Conservation (phyloP, 30 jellyfish, hydroid and myxozoan species). For the Pelagia noctiluca region DNA sequence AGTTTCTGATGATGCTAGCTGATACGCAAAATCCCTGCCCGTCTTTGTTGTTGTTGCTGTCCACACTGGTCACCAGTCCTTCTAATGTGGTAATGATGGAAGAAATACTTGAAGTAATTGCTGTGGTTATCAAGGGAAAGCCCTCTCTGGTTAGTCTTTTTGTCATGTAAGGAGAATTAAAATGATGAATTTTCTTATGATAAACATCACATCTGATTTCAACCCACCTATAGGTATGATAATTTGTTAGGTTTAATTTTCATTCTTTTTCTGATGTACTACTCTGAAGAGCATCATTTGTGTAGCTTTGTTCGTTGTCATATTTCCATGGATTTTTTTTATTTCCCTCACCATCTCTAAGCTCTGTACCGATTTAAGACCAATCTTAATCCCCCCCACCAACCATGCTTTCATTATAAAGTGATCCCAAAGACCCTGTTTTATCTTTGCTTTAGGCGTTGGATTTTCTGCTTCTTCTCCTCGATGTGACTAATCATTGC, state of each 20-base stretch:
- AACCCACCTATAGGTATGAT: no score
- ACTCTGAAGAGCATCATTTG: no score
- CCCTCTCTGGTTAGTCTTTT: conserved; percentile 16
- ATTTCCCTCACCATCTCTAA: no score
- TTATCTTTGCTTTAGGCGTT: conserved; percentile 44
- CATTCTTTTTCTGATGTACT: no score
- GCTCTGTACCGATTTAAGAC: no score
- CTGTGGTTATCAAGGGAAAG: conserved; percentile 2
- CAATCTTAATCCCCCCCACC: no score
- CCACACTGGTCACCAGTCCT: conserved; percentile 48
- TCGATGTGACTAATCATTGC: conserved; percentile 40
- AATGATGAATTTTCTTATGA: no score
- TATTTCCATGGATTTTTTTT: neutral
- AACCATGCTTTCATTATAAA: no score
- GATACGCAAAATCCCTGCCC: conserved; percentile 3
- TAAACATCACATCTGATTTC: no score
- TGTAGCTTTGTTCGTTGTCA: neutral
- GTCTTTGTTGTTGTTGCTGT: conserved; percentile 36
- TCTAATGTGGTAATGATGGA: neutral
- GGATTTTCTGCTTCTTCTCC: conserved; percentile 66
- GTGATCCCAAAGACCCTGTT: no score
- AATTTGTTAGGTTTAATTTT: no score
- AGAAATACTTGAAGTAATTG: conserved; percentile 2
- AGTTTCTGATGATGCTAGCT: conserved; percentile 19
- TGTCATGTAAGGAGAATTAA: no score